Conservation (phyloP, 2,888 invertebrate species). For the Biston stratarius region DNA sequence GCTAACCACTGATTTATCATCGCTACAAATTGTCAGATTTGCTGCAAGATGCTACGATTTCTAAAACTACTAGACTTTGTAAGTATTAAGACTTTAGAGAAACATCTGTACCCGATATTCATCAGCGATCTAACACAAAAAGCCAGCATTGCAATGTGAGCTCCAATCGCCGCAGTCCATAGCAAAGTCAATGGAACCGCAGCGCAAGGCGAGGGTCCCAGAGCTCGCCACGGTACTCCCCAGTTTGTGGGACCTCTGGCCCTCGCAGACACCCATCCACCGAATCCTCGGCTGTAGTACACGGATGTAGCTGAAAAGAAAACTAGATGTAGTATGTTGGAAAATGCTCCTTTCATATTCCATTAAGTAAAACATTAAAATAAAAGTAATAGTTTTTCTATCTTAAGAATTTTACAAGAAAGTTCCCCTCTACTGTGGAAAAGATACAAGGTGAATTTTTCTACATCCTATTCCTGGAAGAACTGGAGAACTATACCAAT, state of each 20-base stretch:
- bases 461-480: no score
- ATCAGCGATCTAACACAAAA: conserved; percentile 73
- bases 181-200: conserved; percentile 75
- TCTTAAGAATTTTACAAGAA: no score
- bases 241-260: conserved; percentile 63
- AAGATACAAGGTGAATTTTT: no score
- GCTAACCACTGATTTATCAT: no score
- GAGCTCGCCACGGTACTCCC: conserved; percentile 78
- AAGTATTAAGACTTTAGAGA: no score
- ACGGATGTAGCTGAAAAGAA: conserved; percentile 72
- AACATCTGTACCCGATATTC: conserved; percentile 73
- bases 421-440: no score
- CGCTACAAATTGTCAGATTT: no score
- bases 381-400: no score
- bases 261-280: conserved; percentile 78
- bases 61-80: no score
- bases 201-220: conserved; percentile 79
- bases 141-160: conserved; percentile 74
- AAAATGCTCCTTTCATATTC: neutral
- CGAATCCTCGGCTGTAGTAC: conserved; percentile 81
- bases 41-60: no score
- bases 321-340: neutral
- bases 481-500: no score
- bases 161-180: conserved; percentile 70
- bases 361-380: neutral